Evolutionary conservation across 1,140 invertebrate species (phyloP).

Genomic region (Drosophila takahashii): DNA sequence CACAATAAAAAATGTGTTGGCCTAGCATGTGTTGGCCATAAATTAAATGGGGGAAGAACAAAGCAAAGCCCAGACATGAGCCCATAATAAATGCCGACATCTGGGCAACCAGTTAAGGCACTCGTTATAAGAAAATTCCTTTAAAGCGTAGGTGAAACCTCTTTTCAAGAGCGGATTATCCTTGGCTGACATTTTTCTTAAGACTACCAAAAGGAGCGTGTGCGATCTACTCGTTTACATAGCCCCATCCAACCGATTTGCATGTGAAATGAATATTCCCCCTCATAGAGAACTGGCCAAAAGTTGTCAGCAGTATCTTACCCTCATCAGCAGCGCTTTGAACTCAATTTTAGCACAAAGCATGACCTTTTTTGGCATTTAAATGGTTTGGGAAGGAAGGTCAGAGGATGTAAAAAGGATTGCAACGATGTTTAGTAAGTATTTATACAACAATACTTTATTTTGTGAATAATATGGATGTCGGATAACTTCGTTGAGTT

Average conservation of each 20-base stretch:
- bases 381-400: conserved; percentile 19
- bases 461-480: neutral
- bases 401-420: neutral
- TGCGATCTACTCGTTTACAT: conserved; percentile 19
- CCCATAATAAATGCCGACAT: conserved; percentile 26
- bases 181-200: conserved; percentile 46
- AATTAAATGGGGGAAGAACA: conserved; percentile 37
- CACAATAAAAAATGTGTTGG: conserved; percentile 47
- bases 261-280: conserved; percentile 24
- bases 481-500: neutral
- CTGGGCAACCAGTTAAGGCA: conserved; percentile 6
- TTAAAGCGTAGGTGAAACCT: conserved; percentile 20
- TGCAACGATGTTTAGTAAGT: conserved; percentile 5
- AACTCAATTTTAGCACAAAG: conserved; percentile 43
- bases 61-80: conserved; percentile 32
- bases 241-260: conserved; percentile 8
- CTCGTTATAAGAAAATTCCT: conserved; percentile 10
- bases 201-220: conserved; percentile 42
- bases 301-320: conserved; percentile 58
- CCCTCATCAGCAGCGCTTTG: conserved; percentile 59
- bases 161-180: conserved; percentile 33
- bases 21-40: conserved; percentile 44
- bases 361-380: conserved; percentile 58
- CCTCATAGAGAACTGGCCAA: conserved; percentile 2
- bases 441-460: conserved; percentile 22